Evolutionary conservation across 2,797 vertebrate genomes (phyloP).

Genomic region (Myiotriccus ornatus): DNA sequence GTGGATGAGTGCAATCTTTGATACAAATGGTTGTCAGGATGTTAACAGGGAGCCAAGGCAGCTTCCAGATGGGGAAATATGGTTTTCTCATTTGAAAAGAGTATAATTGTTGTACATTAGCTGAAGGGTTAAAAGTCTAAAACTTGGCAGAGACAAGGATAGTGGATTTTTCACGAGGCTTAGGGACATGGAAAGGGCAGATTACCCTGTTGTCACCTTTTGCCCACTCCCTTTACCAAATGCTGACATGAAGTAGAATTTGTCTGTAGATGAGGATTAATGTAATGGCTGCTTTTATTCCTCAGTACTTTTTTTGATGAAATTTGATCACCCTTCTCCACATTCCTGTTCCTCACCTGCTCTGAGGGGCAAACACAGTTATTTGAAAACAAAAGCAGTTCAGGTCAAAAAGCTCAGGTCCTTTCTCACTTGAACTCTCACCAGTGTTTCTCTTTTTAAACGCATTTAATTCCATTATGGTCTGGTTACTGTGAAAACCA

Average conservation of each 20-base stretch:
- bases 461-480: conserved; percentile 37
- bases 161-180: conserved; percentile 23
- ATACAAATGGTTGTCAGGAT: background rate
- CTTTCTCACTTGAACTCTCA: background rate
- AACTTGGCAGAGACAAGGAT: background rate
- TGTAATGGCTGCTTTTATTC: conserved; percentile 70
- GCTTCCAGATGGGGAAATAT: background rate
- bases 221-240: conserved; percentile 58
- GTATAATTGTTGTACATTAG: background rate
- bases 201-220: conserved; percentile 70
- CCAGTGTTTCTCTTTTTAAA: background rate
- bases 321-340: conserved; percentile 67
- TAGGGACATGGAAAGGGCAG: conserved; percentile 44
- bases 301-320: conserved; percentile 62
- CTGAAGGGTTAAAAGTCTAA: conserved; percentile 10
- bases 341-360: conserved; percentile 75
- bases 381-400: conserved; percentile 71
- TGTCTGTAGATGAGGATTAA: conserved; percentile 76
- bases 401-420: conserved; percentile 47
- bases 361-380: conserved; percentile 65
- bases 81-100: background rate
- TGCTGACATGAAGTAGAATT: conserved; percentile 68
- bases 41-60: background rate
- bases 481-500: conserved; percentile 36
- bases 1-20: background rate